Evolutionary conservation across 2,888 invertebrate species (phyloP).

Genomic region (Hirtodrosophila confusa): DNA sequence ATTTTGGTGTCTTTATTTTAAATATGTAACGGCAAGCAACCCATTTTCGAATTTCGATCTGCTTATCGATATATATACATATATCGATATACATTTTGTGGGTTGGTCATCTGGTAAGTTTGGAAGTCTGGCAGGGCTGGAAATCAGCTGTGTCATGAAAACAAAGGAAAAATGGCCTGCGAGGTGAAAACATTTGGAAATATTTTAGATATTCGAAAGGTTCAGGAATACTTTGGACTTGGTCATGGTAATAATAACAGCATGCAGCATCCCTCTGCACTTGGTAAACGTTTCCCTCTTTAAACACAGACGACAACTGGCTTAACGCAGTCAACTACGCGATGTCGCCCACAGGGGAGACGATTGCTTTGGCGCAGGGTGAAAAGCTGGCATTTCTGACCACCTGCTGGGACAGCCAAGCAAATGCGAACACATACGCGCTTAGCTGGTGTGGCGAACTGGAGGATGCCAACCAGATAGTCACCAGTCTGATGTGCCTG

Average conservation of each 20-base stretch:
- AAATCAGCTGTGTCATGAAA: conserved; percentile 53
- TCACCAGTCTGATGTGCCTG: conserved; percentile 85
- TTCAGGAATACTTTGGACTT: conserved; percentile 86
- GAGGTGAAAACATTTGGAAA: conserved; percentile 88
- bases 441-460: conserved; percentile 86
- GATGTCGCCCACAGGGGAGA: conserved; percentile 89
- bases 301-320: conserved; percentile 86
- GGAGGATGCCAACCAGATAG: conserved; percentile 85
- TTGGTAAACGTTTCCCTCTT: neutral
- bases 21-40: too few species aligned
- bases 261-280: too few species aligned
- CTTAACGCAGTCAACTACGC: conserved; percentile 88
- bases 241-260: conserved; percentile 83
- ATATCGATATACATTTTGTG: neutral
- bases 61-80: neutral
- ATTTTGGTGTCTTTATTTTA: too few species aligned
- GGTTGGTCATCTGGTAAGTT: neutral
- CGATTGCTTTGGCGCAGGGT: conserved; percentile 88
- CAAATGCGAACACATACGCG: conserved; percentile 84
- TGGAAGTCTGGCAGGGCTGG: conserved; percentile 20
- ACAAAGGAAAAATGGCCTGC: conserved; percentile 85
- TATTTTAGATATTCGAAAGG: conserved; percentile 86
- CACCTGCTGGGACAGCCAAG: conserved; percentile 86
- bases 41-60: neutral
- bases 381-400: conserved; percentile 88